Conservation (phyloP, 2,797 vertebrate genomes). For the Orientallactaga sibirica region DNA sequence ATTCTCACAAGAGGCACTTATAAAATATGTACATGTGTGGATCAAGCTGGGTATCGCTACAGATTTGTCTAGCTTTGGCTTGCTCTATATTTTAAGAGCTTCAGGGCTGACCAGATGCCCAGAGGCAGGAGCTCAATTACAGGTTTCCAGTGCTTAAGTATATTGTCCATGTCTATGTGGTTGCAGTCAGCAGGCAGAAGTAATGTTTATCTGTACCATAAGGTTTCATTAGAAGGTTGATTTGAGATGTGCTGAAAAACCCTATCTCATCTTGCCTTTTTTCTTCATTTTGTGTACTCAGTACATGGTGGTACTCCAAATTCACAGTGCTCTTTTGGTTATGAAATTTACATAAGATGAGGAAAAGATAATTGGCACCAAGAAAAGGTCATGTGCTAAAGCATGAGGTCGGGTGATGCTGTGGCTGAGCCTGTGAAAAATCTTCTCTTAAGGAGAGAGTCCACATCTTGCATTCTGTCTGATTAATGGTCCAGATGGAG, state of each 20-base stretch:
- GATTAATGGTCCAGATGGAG: constrained; percentile 47
- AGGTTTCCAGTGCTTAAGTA: background rate
- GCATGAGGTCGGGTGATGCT: constrained; percentile 1
- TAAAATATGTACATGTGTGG: background rate
- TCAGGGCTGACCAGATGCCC: background rate
- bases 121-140: background rate
- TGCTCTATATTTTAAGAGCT: background rate
- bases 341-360: constrained; percentile 46
- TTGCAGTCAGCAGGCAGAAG: background rate
- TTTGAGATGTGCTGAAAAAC: background rate
- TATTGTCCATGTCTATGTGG: background rate
- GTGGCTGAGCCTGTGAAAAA: constrained; percentile 32
- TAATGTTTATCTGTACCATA: background rate
- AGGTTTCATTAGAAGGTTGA: background rate
- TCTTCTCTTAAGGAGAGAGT: constrained; percentile 45
- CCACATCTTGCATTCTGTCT: constrained; percentile 28
- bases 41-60: background rate
- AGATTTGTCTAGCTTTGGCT: background rate
- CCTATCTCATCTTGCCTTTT: background rate
- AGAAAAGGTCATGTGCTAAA: constrained; percentile 39
- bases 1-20: constrained; percentile 1
- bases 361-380: background rate
- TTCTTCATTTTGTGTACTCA: background rate
- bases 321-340: constrained; percentile 8
- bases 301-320: background rate